Evolutionary conservation across 2,888 invertebrate species (phyloP).

Genomic region (Drosophila borealis): DNA sequence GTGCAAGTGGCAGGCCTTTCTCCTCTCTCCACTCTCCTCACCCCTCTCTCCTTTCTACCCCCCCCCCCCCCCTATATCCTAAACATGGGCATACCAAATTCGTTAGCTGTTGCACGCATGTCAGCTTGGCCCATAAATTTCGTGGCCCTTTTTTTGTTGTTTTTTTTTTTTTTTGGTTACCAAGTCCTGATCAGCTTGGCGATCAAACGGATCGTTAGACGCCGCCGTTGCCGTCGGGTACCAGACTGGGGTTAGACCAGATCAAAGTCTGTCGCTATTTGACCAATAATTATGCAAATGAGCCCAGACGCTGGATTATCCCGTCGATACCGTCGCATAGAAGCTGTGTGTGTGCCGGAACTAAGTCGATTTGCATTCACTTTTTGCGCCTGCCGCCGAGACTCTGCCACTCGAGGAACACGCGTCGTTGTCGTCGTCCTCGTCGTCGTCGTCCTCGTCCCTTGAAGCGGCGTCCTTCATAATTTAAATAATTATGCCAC

Average conservation of each 20-base stretch:
- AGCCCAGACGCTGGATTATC: constrained; percentile 64
- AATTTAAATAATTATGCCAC: constrained; percentile 81
- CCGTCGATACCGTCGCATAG: constrained; percentile 64
- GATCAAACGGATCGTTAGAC: constrained; percentile 79
- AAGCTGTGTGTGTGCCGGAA: constrained; percentile 73
- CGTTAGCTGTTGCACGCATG: constrained; percentile 58
- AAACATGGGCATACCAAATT: constrained; percentile 38
- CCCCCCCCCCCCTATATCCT: neutral
- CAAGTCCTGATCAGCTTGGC: constrained; percentile 42
- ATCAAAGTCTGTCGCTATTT: constrained; percentile 39
- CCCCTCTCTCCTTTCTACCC: neutral
- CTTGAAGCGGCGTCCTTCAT: constrained; percentile 72
- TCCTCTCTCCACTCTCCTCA: constrained; percentile 3
- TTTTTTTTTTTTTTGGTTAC: constrained; percentile 8
- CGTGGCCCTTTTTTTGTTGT: constrained; percentile 20
- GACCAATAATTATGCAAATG: constrained; percentile 79
- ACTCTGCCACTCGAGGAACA: constrained; percentile 52
- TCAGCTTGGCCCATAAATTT: constrained; percentile 69
- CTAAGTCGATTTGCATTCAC: constrained; percentile 74
- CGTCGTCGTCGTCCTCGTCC: constrained; percentile 31
- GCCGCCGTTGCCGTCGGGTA: constrained; percentile 63
- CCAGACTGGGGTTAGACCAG: constrained; percentile 34
- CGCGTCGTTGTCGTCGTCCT: constrained; percentile 42
- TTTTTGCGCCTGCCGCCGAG: constrained; percentile 24
- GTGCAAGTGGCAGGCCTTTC: constrained; percentile 20